Evolutionary conservation across 2,113 vertebrate genomes (phyloP).

Genomic region (Phrynosoma blainvillii): DNA sequence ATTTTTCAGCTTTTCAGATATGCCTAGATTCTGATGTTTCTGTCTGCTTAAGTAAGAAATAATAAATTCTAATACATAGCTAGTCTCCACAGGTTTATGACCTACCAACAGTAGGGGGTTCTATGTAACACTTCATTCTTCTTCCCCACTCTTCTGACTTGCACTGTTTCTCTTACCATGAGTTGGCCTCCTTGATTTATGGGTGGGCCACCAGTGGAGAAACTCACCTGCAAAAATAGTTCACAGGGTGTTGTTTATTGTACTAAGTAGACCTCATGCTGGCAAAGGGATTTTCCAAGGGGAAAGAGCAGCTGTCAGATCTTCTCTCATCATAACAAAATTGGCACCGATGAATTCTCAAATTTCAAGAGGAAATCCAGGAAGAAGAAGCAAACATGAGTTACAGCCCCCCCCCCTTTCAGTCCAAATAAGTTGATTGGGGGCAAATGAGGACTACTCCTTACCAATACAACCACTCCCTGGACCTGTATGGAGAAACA

Average conservation of each 20-base stretch:
- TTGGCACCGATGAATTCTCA: conserved; percentile 70
- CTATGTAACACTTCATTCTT: conserved; percentile 70
- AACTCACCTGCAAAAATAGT: conserved; percentile 92
- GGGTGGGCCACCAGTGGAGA: conserved; percentile 83
- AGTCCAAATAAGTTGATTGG: neutral
- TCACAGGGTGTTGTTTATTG: conserved; percentile 84
- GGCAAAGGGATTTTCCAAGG: conserved; percentile 78
- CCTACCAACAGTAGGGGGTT: conserved; percentile 76
- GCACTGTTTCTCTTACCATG: conserved; percentile 68
- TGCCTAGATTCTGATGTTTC: conserved; percentile 71
- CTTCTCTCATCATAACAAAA: conserved; percentile 75
- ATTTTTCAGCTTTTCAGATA: conserved; percentile 62
- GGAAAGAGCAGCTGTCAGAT: conserved; percentile 78
- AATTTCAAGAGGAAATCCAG: conserved; percentile 66
- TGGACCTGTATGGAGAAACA: neutral
- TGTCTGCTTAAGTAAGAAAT: conserved; percentile 78
- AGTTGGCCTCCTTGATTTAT: conserved; percentile 84
- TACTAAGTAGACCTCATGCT: conserved; percentile 86
- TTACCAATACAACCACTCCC: neutral
- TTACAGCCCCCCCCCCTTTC: conserved; percentile 34
- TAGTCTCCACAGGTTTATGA: conserved; percentile 77
- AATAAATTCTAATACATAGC: conserved; percentile 82
- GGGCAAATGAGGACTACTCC: neutral
- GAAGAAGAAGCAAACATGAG: conserved; percentile 41
- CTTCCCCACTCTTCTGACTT: conserved; percentile 62